Evolutionary conservation across 2,888 invertebrate species (phyloP).

Genomic region (Escarpia spicata): DNA sequence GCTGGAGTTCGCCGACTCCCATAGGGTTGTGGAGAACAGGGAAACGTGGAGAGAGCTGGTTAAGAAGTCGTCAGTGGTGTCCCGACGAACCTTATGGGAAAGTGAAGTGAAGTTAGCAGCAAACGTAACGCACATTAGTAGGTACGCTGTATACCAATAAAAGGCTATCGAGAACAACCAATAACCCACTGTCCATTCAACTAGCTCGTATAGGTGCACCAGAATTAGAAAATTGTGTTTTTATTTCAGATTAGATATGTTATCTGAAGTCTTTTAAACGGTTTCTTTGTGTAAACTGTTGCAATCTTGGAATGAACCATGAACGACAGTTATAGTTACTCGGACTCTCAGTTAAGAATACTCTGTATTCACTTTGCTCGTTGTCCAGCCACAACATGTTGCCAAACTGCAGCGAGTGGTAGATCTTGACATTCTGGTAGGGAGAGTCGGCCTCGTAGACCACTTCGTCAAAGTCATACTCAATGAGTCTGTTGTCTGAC

Average conservation of each 20-base stretch:
- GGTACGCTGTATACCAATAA: not conserved
- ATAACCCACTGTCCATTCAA: not conserved
- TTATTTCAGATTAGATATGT: not conserved
- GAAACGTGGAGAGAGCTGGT: no score
- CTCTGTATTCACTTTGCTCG: conserved; percentile 80
- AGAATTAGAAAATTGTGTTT: not conserved
- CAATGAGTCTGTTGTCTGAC: conserved; percentile 86
- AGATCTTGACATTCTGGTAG: conserved; percentile 91
- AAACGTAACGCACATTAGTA: not conserved
- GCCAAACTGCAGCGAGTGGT: conserved; percentile 88
- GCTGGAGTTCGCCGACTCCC: no score
- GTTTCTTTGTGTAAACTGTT: not conserved
- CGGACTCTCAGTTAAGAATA: not conserved
- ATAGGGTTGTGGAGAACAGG: no score
- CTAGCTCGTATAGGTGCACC: not conserved
- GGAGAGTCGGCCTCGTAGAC: conserved; percentile 84
- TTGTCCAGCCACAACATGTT: conserved; percentile 92
- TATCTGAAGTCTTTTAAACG: not conserved
- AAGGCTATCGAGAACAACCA: not conserved
- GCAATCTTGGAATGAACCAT: no score
- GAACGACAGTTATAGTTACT: not conserved
- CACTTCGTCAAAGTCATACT: conserved; percentile 88
- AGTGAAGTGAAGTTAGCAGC: not conserved
- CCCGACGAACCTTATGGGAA: no score
- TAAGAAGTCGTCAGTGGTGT: no score